Evolutionary conservation across 2,888 invertebrate species (phyloP).

Genomic region (Rapana venosa): DNA sequence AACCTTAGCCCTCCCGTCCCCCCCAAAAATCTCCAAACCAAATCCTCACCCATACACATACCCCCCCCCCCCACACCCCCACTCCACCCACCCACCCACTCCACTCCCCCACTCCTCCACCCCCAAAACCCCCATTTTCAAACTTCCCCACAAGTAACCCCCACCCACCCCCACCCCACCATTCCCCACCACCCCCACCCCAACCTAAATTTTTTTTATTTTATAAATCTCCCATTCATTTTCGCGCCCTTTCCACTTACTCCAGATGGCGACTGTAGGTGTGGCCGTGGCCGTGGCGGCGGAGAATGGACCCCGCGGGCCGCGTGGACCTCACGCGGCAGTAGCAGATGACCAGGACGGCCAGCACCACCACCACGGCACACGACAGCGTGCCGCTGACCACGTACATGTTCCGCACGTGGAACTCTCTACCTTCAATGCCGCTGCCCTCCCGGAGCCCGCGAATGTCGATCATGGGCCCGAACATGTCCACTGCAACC

Average conservation of each 20-base stretch:
- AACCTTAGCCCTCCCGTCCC: no score
- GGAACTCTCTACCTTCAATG: slow-evolving; percentile 48
- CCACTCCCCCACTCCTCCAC: background rate
- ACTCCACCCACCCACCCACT: no score
- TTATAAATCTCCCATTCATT: no score
- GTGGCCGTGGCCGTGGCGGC: slow-evolving; percentile 7
- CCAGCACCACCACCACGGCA: slow-evolving; percentile 86
- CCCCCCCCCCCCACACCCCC: no score
- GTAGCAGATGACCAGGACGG: slow-evolving; percentile 88
- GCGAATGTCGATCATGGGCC: slow-evolving; percentile 59
- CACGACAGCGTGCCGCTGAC: slow-evolving; percentile 88
- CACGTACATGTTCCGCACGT: slow-evolving; percentile 88
- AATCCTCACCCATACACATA: no score
- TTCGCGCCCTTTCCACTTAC: slow-evolving; percentile 41
- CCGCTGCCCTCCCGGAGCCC: slow-evolving; percentile 49
- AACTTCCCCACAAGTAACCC: background rate
- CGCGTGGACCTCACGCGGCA: slow-evolving; percentile 84
- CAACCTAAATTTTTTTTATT: no score
- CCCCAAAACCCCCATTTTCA: no score
- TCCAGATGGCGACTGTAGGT: slow-evolving; percentile 49
- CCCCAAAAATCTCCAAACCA: no score
- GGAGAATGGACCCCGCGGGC: background rate
- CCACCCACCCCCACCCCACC: background rate
- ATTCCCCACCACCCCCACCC: background rate
- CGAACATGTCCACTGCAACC: slow-evolving; percentile 65